Conservation (phyloP, 2,113 vertebrate species). For the Zosterops lateralis region DNA sequence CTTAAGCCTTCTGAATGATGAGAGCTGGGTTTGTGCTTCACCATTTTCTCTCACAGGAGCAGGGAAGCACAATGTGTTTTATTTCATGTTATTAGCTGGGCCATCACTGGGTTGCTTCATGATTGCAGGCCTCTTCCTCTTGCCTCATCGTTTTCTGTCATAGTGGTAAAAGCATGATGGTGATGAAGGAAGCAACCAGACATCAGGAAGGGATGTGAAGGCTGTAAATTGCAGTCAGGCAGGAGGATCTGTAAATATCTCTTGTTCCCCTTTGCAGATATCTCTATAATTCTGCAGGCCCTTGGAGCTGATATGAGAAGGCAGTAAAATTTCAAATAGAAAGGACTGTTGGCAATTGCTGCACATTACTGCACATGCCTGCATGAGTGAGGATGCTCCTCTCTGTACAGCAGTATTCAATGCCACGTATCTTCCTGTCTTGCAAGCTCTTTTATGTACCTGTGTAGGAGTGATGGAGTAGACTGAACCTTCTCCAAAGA, state of each 20-base stretch:
- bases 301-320: not conserved
- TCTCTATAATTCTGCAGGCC: slow-evolving; percentile 35
- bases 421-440: not conserved
- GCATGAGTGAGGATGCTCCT: not conserved
- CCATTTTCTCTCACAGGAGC: slow-evolving; percentile 49
- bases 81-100: slow-evolving; percentile 61
- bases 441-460: not conserved
- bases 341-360: not conserved
- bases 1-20: slow-evolving; percentile 61
- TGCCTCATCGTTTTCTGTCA: slow-evolving; percentile 58
- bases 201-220: slow-evolving; percentile 23
- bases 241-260: not conserved
- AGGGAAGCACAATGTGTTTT: slow-evolving; percentile 61
- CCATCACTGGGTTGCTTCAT: slow-evolving; percentile 46
- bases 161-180: slow-evolving; percentile 46
- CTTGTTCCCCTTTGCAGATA: not conserved
- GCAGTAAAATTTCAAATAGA: not conserved
- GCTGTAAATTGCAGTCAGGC: not conserved
- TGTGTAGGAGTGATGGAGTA: not conserved
- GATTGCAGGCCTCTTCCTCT: slow-evolving; percentile 55
- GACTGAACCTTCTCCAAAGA: not conserved
- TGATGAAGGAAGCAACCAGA: slow-evolving; percentile 23
- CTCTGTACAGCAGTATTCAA: not conserved
- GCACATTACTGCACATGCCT: not conserved
- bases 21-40: slow-evolving; percentile 34